phyloP scores from a whole-genome alignment of 2,113 vertebrate species.

The Rhinoderma darwinii region DNA sequence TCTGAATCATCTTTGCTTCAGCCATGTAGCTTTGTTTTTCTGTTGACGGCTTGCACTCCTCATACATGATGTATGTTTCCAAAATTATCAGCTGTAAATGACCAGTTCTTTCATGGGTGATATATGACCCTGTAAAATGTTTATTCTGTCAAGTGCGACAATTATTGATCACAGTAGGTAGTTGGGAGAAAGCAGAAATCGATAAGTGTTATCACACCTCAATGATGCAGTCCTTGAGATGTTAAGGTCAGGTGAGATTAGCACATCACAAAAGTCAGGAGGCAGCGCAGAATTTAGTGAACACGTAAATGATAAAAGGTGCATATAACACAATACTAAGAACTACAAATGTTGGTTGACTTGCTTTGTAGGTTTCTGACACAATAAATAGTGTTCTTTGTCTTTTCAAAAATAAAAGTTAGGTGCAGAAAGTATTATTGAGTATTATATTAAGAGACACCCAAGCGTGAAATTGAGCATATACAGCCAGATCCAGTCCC shows the following conservation, averaged over 20 bases:
- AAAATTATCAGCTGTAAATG: background rate
- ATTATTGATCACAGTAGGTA: conserved; percentile 2
- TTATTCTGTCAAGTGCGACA: conserved; percentile 12
- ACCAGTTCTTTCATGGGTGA: background rate
- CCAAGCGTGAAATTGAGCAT: too few species aligned
- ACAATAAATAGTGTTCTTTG: background rate
- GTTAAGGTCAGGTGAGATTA: background rate
- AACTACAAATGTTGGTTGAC: background rate
- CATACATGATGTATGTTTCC: background rate
- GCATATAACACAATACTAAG: background rate
- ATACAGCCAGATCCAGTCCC: too few species aligned
- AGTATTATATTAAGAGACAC: too few species aligned
- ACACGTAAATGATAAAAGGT: background rate
- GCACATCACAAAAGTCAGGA: background rate
- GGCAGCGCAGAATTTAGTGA: background rate
- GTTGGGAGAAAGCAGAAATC: background rate
- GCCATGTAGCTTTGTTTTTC: too few species aligned
- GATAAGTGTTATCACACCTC: conserved; percentile 13
- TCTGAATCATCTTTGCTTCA: too few species aligned
- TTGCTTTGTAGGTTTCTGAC: background rate
- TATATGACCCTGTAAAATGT: background rate
- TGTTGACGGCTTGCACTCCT: too few species aligned
- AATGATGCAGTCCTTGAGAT: background rate
- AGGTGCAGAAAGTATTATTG: background rate
- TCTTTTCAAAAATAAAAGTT: background rate